Conservation (phyloP, 1,140 invertebrate genomes). For the Linepithema humile region DNA sequence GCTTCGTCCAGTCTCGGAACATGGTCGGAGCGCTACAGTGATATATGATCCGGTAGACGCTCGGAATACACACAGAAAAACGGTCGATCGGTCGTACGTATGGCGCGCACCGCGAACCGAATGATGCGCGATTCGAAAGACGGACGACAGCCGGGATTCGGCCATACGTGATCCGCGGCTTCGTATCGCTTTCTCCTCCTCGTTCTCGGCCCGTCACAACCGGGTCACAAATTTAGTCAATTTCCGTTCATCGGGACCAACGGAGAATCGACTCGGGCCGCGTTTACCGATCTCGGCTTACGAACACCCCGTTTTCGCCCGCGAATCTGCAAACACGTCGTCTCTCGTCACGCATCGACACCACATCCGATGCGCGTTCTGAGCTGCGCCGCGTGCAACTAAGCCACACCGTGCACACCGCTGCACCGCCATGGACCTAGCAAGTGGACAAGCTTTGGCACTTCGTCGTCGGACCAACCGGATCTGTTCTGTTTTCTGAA, state of each 20-base stretch:
- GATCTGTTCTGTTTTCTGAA: slow-evolving; percentile 82
- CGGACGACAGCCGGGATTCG: slow-evolving; percentile 58
- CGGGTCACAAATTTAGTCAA: slow-evolving; percentile 78
- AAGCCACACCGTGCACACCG: slow-evolving; percentile 41
- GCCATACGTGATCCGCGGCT: slow-evolving; percentile 69
- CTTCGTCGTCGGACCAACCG: slow-evolving; percentile 75
- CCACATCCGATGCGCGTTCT: neutral
- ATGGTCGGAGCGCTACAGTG: slow-evolving; percentile 68
- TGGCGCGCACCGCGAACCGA: slow-evolving; percentile 19
- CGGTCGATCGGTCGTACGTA: slow-evolving; percentile 52
- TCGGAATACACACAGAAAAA: slow-evolving; percentile 61
- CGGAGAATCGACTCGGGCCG: slow-evolving; percentile 43
- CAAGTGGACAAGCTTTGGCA: slow-evolving; percentile 77
- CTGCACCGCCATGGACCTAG: slow-evolving; percentile 72
- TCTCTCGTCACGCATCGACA: slow-evolving; percentile 1
- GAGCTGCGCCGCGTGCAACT: slow-evolving; percentile 27
- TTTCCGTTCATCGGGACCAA: slow-evolving; percentile 70
- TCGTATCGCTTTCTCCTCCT: slow-evolving; percentile 19
- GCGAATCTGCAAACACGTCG: slow-evolving; percentile 16
- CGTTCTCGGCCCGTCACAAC: slow-evolving; percentile 58
- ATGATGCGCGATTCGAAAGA: slow-evolving; percentile 45
- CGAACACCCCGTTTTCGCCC: slow-evolving; percentile 13
- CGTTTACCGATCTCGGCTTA: slow-evolving; percentile 54
- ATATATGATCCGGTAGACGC: slow-evolving; percentile 64
- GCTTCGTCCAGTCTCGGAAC: slow-evolving; percentile 78